Evolutionary conservation across 2,797 vertebrate species (phyloP).

Genomic region (Paramormyrops hopkinsi): DNA sequence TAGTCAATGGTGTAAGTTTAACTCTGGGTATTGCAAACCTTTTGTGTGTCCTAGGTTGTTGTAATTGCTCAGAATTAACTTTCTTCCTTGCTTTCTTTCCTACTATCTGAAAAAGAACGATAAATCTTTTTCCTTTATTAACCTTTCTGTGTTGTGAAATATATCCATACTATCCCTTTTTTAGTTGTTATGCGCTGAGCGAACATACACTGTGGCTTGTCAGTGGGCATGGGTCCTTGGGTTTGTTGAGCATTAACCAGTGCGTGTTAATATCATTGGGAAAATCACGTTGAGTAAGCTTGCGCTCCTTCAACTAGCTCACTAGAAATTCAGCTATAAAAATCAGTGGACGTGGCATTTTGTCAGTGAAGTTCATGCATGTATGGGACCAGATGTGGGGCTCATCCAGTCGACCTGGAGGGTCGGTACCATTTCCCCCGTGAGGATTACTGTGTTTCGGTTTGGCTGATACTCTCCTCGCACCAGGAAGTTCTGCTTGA

Average conservation of each 20-base stretch:
- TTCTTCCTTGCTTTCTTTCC: not conserved
- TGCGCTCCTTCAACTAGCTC: conserved; percentile 5
- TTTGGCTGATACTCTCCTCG: conserved; percentile 24
- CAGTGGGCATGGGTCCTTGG: not conserved
- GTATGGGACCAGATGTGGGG: not conserved
- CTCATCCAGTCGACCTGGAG: not conserved
- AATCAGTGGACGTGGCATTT: not conserved
- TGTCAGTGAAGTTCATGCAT: not conserved
- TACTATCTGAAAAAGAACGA: not conserved
- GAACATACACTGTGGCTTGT: not conserved
- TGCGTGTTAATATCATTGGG: not conserved
- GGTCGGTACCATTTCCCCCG: not conserved
- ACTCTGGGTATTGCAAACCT: not conserved
- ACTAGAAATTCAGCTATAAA: not conserved
- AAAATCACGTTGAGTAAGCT: not conserved
- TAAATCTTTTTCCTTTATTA: not conserved
- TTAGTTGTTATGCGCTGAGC: not conserved
- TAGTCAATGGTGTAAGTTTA: not conserved
- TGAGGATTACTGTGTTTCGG: not conserved
- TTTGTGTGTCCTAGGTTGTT: not conserved
- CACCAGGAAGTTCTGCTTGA: conserved; percentile 19
- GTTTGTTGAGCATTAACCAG: not conserved
- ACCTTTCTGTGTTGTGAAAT: not conserved
- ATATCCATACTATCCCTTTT: not conserved
- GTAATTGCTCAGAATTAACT: not conserved